A percentile compares a stretch with the other conserved stretches of the same genome.
Evolutionary conservation across 1,140 invertebrate genomes (phyloP).

Genomic region (Brachionus rotundiformis): DNA sequence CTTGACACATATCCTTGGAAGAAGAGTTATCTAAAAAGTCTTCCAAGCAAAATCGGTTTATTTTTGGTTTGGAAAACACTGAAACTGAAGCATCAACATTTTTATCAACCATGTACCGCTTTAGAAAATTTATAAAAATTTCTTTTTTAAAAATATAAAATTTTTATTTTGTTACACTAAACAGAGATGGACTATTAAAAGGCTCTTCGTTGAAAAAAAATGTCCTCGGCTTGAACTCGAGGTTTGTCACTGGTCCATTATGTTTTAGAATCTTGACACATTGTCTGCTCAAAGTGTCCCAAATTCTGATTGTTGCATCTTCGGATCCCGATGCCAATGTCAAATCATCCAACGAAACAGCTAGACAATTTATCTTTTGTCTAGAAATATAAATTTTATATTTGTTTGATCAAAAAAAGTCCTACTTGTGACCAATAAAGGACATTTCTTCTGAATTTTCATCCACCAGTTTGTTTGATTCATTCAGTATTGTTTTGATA

Average conservation of each 20-base stretch:
- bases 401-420: neutral
- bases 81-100: neutral
- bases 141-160: neutral
- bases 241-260: conserved; percentile 43
- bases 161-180: neutral
- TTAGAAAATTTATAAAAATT: neutral
- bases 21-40: conserved; percentile 30
- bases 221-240: conserved; percentile 12
- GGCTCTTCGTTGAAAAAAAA: conserved; percentile 48
- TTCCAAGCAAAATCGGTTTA: neutral
- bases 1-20: neutral
- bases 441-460: neutral
- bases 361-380: conserved; percentile 43
- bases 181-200: neutral
- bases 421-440: conserved; percentile 38
- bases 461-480: conserved; percentile 23
- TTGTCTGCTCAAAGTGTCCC: conserved; percentile 46
- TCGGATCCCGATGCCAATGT: conserved; percentile 37
- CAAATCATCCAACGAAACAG: conserved; percentile 44
- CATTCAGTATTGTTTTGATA: conserved; percentile 35
- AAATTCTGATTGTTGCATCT: conserved; percentile 24
- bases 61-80: neutral
- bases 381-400: neutral
- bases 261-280: conserved; percentile 10
- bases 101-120: conserved; percentile 25